These are phyloP conservation scores for Oeneis ivallda DNA, from an alignment of 2,888 invertebrate species.

Conservation along the genomic window DNA sequence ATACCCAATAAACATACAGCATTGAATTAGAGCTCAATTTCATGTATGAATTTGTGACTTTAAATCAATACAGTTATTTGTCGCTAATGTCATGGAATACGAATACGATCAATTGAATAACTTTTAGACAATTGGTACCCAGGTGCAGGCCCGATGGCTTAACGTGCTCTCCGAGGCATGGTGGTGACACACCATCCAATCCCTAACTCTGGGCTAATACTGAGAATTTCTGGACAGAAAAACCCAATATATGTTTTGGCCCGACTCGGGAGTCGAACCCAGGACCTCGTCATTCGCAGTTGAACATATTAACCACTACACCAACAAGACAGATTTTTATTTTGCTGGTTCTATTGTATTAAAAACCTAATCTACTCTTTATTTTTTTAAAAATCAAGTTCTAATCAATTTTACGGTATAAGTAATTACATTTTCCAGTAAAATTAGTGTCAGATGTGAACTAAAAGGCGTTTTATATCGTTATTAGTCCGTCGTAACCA, in stretches of 20 bases:
- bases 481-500: constrained; percentile 54
- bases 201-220: no score
- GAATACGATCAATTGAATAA: no score
- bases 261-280: not conserved
- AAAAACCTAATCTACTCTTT: not conserved
- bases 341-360: not conserved
- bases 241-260: not conserved
- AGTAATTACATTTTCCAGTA: constrained; percentile 35
- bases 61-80: no score
- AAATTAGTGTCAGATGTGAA: constrained; percentile 49
- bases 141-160: no score
- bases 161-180: no score
- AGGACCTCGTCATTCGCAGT: not conserved
- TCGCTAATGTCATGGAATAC: no score
- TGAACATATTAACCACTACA: not conserved
- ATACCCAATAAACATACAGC: no score
- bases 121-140: no score
- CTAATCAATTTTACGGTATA: constrained; percentile 7
- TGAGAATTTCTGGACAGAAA: no score
- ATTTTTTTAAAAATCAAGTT: not conserved
- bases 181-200: no score
- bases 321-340: not conserved
- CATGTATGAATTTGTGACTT: no score
- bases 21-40: no score
- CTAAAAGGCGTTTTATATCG: constrained; percentile 53